These are phyloP conservation scores for Macrosoma leucophasiata DNA, from an alignment of 2,888 invertebrate species.

Conservation along the genomic window DNA sequence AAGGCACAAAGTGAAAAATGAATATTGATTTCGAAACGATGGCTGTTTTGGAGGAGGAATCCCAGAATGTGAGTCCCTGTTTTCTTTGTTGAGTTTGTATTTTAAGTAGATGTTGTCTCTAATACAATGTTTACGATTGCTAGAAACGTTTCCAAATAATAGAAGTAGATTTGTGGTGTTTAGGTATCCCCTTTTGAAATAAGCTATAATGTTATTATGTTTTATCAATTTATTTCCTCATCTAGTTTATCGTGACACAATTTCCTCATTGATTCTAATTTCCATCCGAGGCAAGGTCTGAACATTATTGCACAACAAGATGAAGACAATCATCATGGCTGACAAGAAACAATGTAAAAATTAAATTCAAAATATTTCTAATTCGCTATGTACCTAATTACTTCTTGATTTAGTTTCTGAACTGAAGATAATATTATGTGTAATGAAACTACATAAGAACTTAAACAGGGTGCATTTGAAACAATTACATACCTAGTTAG, in stretches of 20 bases:
- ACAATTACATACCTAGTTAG: too few relatives aligned
- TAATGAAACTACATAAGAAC: too few relatives aligned
- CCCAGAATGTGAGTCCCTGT: constrained; percentile 70
- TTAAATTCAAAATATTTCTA: too few relatives aligned
- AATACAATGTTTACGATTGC: neutral
- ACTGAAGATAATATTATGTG: too few relatives aligned
- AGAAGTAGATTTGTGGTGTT: constrained; percentile 4
- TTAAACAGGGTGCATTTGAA: too few relatives aligned
- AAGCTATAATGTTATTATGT: constrained; percentile 5
- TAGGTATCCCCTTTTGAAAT: neutral
- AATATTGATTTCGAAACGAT: constrained; percentile 78
- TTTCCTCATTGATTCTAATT: constrained; percentile 31
- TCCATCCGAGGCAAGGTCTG: constrained; percentile 22
- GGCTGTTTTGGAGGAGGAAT: constrained; percentile 78
- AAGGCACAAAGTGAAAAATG: constrained; percentile 40
- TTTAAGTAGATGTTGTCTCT: neutral
- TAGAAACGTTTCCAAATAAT: neutral
- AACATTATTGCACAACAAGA: constrained; percentile 49
- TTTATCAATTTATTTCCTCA: constrained; percentile 24
- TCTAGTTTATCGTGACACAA: constrained; percentile 32
- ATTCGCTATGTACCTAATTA: too few relatives aligned
- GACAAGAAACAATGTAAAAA: constrained; percentile 6
- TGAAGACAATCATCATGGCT: constrained; percentile 40
- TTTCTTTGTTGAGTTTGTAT: constrained; percentile 40
- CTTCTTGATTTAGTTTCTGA: too few relatives aligned